These are phyloP conservation scores for Diprion similis DNA, from an alignment of 1,140 invertebrate species.

Conservation along the genomic window DNA sequence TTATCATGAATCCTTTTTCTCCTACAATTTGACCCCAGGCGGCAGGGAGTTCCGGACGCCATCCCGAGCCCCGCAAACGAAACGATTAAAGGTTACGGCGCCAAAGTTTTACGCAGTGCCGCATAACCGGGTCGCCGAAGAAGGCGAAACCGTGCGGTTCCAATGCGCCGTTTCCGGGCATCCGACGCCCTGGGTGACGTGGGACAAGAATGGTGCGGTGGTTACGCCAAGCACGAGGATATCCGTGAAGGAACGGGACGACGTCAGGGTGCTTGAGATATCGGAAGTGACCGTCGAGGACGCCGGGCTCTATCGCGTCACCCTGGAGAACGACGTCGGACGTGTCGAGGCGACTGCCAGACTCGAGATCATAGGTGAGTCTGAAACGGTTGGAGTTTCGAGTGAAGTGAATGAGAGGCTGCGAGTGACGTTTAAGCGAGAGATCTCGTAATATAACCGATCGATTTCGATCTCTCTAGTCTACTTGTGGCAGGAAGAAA, in stretches of 20 bases:
- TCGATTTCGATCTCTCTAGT: constrained; percentile 37
- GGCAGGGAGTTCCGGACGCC: constrained; percentile 47
- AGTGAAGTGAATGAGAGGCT: background rate
- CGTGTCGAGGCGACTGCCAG: constrained; percentile 80
- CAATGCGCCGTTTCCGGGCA: constrained; percentile 81
- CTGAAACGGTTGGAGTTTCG: background rate
- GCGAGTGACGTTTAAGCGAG: constrained; percentile 25
- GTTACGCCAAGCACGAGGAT: constrained; percentile 72
- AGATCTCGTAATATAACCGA: constrained; percentile 23
- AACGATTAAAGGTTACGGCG: constrained; percentile 57
- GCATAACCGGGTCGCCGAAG: constrained; percentile 82
- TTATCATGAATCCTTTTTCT: constrained; percentile 9
- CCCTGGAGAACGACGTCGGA: constrained; percentile 83
- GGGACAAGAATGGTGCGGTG: constrained; percentile 79
- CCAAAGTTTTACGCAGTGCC: constrained; percentile 90
- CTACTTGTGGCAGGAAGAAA: too few relatives aligned
- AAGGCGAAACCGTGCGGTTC: constrained; percentile 82
- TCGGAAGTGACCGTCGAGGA: constrained; percentile 78
- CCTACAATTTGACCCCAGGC: constrained; percentile 29
- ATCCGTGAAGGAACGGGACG: constrained; percentile 76
- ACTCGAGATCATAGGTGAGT: constrained; percentile 78
- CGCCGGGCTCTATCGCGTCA: constrained; percentile 81
- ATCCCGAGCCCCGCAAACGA: constrained; percentile 30
- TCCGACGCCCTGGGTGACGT: constrained; percentile 77
- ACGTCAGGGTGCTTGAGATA: constrained; percentile 79